A percentile compares a stretch with the other conserved stretches of the same genome.
These are phyloP conservation scores for Meteorus sp. DNA, from an alignment of 1,140 invertebrate species.

Conservation along the genomic window DNA sequence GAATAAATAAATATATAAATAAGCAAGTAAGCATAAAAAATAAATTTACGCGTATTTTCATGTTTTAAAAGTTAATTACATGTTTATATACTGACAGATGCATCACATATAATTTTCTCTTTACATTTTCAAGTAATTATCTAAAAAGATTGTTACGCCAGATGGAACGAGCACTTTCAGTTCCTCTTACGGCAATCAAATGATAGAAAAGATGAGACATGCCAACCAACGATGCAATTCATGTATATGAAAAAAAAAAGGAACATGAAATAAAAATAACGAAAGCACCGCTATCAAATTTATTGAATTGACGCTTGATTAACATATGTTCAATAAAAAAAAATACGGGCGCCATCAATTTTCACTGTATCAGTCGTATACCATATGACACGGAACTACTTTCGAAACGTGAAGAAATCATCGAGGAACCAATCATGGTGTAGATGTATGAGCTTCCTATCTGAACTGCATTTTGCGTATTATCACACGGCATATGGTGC, in stretches of 20 bases:
- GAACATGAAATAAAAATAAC: not conserved
- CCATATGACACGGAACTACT: constrained; percentile 3
- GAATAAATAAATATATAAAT: too few species aligned
- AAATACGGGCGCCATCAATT: not conserved
- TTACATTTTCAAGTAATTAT: constrained; percentile 9
- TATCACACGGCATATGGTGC: constrained; percentile 12
- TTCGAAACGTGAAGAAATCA: constrained; percentile 11
- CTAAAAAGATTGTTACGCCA: constrained; percentile 8
- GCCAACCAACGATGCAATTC: constrained; percentile 12
- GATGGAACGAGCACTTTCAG: constrained; percentile 9
- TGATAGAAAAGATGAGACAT: not conserved
- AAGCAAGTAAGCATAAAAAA: too few species aligned
- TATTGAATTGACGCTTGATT: not conserved
- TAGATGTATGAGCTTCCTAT: constrained; percentile 17
- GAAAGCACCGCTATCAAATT: not conserved
- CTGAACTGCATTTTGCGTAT: constrained; percentile 17
- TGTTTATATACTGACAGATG: not conserved
- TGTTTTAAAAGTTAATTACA: constrained; percentile 4
- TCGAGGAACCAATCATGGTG: constrained; percentile 10
- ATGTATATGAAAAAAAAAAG: not conserved
- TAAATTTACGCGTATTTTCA: too few species aligned
- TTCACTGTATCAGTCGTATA: constrained; percentile 1
- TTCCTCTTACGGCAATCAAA: constrained; percentile 11
- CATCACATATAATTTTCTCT: not conserved
- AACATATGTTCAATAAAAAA: not conserved